A percentile compares a stretch with the other conserved stretches of the same genome.
phyloP scores from a whole-genome alignment of 2,797 vertebrate species.

The Phalloptychus januarius region DNA sequence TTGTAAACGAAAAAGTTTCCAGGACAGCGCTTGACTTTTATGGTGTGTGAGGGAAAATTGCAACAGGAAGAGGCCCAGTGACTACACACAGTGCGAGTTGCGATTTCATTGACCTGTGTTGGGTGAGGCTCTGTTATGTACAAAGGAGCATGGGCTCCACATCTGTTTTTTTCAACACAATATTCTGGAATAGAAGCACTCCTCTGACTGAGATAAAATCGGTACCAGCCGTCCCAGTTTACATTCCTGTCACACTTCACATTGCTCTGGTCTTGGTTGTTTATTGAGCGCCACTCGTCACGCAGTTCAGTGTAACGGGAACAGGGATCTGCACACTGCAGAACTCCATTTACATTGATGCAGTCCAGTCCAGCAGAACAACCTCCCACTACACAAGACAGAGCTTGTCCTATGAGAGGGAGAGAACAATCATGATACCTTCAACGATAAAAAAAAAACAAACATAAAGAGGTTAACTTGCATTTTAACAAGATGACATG shows the following conservation, averaged over 20 bases:
- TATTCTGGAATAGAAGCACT: slow-evolving; percentile 63
- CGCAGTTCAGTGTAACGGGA: slow-evolving; percentile 47
- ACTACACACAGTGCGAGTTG: slow-evolving; percentile 40
- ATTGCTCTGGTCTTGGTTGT: background rate
- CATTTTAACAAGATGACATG: background rate
- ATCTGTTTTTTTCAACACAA: slow-evolving; percentile 39
- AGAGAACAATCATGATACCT: background rate
- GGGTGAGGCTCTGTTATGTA: slow-evolving; percentile 61
- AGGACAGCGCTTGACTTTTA: slow-evolving; percentile 69
- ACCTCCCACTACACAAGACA: slow-evolving; percentile 26
- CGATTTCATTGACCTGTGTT: slow-evolving; percentile 39
- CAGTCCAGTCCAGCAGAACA: slow-evolving; percentile 66
- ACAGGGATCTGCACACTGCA: slow-evolving; percentile 66
- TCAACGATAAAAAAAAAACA: background rate
- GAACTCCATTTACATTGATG: slow-evolving; percentile 1
- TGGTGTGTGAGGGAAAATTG: rapidly evolving
- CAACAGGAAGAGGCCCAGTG: slow-evolving; percentile 9
- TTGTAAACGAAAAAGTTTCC: slow-evolving; percentile 52
- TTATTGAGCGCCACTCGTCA: slow-evolving; percentile 62
- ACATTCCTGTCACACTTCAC: slow-evolving; percentile 13
- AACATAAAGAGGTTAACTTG: background rate
- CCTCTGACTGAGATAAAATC: slow-evolving; percentile 42
- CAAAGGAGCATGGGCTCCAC: slow-evolving; percentile 61
- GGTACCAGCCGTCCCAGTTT: slow-evolving; percentile 72
- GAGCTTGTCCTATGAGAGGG: background rate